phyloP scores from a whole-genome alignment of 2,888 invertebrate species.

The Cactoblastis cactorum region DNA sequence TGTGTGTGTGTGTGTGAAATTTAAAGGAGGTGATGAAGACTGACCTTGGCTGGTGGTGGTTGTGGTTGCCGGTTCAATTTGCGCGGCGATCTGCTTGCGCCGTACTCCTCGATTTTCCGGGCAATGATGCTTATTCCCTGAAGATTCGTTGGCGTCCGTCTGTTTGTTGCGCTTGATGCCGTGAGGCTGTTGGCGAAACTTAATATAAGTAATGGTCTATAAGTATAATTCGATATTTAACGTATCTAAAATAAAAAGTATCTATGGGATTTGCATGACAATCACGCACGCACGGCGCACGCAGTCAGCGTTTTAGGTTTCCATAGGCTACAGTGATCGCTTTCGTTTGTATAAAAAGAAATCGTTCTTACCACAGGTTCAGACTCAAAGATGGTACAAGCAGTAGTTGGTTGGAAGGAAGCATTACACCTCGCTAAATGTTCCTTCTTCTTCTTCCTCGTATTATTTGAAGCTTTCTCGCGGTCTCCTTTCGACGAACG shows the following conservation, averaged over 20 bases:
- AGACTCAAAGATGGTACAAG: constrained; percentile 13
- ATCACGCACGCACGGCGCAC: no score
- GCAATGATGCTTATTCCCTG: constrained; percentile 41
- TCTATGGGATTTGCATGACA: no score
- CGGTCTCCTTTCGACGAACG: constrained; percentile 56
- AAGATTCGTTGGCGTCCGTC: constrained; percentile 21
- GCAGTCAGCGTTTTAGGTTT: no score
- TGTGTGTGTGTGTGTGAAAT: no score
- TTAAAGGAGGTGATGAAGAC: neutral
- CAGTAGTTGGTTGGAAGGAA: constrained; percentile 44
- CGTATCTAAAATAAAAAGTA: no score
- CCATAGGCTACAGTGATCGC: neutral
- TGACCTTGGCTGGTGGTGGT: constrained; percentile 26
- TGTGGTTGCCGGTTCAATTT: constrained; percentile 12
- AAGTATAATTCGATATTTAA: no score
- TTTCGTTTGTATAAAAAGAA: no score
- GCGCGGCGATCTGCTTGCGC: constrained; percentile 19
- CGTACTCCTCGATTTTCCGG: constrained; percentile 25
- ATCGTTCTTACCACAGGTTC: constrained; percentile 21
- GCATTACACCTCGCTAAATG: constrained; percentile 64
- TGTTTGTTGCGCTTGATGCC: constrained; percentile 45
- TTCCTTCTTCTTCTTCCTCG: constrained; percentile 66
- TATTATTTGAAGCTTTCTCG: constrained; percentile 40
- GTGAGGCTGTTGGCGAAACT: constrained; percentile 28
- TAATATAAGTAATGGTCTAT: no score